Evolutionary conservation across 2,113 vertebrate species (phyloP).

Genomic region (Neodon shergylaensis): DNA sequence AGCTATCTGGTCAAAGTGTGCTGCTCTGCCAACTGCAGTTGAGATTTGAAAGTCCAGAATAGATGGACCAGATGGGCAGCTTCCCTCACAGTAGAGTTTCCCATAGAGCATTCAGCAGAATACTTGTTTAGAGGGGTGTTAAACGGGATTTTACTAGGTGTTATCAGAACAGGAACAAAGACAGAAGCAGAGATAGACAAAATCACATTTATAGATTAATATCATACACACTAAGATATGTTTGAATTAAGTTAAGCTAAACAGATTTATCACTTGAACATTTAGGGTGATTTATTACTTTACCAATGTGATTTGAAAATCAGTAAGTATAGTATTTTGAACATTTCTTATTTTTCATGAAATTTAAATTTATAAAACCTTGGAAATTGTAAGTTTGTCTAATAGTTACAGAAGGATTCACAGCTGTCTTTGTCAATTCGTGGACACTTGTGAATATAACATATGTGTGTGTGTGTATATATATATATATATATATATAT

Average conservation of each 20-base stretch:
- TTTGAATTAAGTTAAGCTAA: conserved; percentile 41
- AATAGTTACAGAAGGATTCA: neutral
- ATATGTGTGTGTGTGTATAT: neutral
- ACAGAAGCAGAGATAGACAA: neutral
- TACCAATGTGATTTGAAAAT: conserved; percentile 13
- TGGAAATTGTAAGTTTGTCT: neutral
- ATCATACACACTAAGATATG: neutral
- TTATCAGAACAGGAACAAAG: conserved; percentile 57
- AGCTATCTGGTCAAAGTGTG: conserved; percentile 82
- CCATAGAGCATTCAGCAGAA: conserved; percentile 77
- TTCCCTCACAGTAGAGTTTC: conserved; percentile 80
- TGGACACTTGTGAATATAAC: neutral
- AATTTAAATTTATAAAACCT: neutral
- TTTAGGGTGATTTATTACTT: neutral
- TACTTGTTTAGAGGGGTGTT: conserved; percentile 75
- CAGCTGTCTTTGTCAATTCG: neutral
- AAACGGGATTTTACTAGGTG: conserved; percentile 79
- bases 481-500: neutral
- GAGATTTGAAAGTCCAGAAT: conserved; percentile 81
- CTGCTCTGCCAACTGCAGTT: conserved; percentile 80
- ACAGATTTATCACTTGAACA: conserved; percentile 42
- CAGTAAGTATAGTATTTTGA: neutral
- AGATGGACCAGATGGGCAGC: conserved; percentile 81
- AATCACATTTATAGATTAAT: conserved; percentile 5
- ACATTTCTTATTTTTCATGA: neutral